Evolutionary conservation across 2,797 vertebrate genomes (phyloP).

Genomic region (Mycteria americana): DNA sequence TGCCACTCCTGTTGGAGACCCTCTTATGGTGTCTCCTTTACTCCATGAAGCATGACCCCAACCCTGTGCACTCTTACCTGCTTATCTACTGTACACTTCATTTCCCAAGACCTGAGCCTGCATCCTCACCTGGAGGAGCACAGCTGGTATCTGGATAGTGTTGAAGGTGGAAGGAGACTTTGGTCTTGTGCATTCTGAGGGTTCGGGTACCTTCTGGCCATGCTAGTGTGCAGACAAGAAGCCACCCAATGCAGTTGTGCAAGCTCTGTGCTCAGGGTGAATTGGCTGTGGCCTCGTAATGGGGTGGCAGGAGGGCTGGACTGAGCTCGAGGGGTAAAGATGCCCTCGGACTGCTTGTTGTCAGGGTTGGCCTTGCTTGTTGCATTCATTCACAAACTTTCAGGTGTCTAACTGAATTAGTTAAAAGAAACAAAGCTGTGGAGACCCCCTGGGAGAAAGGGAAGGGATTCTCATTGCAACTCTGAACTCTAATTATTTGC

Average conservation of each 20-base stretch:
- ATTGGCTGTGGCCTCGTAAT: accelerated
- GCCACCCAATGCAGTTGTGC: accelerated
- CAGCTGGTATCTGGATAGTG: neutral
- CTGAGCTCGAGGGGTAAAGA: neutral
- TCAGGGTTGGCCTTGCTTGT: neutral
- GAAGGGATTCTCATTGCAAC: neutral
- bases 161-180: neutral
- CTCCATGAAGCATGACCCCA: neutral
- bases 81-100: accelerated
- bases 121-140: neutral
- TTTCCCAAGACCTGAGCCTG: neutral
- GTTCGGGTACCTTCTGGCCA: neutral
- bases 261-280: neutral
- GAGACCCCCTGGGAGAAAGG: neutral
- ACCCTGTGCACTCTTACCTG: neutral
- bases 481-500: slow-evolving; percentile 31
- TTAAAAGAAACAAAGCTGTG: neutral
- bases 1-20: neutral
- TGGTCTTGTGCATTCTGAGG: accelerated
- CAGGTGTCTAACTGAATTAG: neutral
- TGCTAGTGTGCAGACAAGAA: neutral
- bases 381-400: neutral
- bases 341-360: neutral
- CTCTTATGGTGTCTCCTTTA: neutral
- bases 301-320: neutral